Percentiles rank a stretch among this genome's conserved stretches.
phyloP scores from a whole-genome alignment of 2,113 vertebrate genomes.

The Rostratula benghalensis region DNA sequence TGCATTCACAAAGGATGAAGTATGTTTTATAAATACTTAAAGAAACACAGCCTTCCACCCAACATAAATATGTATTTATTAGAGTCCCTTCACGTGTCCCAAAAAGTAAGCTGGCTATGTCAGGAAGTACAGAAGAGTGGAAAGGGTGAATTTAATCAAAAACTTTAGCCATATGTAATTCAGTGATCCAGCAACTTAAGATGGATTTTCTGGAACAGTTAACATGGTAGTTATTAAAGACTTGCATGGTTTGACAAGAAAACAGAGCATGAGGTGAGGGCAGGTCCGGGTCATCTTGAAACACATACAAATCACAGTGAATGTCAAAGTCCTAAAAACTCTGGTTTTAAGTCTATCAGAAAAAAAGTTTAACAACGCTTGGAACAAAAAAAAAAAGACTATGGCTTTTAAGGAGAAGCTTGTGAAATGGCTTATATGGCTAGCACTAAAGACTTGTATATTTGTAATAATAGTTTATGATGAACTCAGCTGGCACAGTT shows the following conservation, averaged over 20 bases:
- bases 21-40: neutral
- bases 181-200: conserved; percentile 23
- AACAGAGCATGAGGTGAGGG: conserved; percentile 2
- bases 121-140: neutral
- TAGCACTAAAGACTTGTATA: neutral
- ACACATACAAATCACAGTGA: neutral
- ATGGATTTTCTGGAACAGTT: conserved; percentile 56
- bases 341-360: neutral
- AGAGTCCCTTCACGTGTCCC: neutral
- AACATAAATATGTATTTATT: neutral
- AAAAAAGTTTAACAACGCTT: neutral
- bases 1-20: neutral
- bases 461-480: neutral
- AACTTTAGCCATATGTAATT: neutral
- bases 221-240: conserved; percentile 38
- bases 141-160: neutral
- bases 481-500: neutral
- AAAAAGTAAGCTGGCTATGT: neutral
- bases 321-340: conserved; percentile 36
- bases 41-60: neutral
- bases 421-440: neutral
- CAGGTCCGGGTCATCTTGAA: neutral
- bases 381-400: neutral
- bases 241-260: conserved; percentile 13
- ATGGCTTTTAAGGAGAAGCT: neutral